Evolutionary conservation across 2,888 invertebrate genomes (phyloP).

Genomic region (Leucophora obtusa): DNA sequence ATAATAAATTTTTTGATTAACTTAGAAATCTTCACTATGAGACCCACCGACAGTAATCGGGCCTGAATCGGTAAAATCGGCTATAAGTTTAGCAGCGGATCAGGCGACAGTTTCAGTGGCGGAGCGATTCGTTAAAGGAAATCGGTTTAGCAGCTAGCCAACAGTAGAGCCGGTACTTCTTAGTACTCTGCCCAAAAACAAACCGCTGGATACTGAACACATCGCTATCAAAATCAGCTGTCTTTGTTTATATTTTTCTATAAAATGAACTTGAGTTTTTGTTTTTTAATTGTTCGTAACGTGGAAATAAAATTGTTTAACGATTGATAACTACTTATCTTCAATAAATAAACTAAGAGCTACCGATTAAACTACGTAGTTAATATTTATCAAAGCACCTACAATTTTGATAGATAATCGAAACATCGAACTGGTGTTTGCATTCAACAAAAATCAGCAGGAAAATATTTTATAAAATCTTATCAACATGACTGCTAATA

Average conservation of each 20-base stretch:
- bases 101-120: no score
- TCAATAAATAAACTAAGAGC: background rate
- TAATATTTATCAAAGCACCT: background rate
- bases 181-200: no score
- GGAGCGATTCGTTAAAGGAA: no score
- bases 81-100: no score
- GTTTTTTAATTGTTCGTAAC: background rate
- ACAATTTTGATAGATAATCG: background rate
- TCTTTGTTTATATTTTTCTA: constrained; percentile 38
- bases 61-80: no score
- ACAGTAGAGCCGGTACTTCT: no score
- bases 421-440: background rate
- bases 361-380: background rate
- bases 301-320: background rate
- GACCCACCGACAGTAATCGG: no score
- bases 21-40: no score
- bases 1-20: no score
- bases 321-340: background rate
- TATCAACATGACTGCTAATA: constrained; percentile 51
- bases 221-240: constrained; percentile 47
- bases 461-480: constrained; percentile 20
- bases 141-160: no score
- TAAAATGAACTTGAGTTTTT: background rate
- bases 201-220: no score
- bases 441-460: background rate